Base-by-base conservation (phyloP, 1,140 invertebrate genomes). In the Maconellicoccus hirsutus region DNA sequence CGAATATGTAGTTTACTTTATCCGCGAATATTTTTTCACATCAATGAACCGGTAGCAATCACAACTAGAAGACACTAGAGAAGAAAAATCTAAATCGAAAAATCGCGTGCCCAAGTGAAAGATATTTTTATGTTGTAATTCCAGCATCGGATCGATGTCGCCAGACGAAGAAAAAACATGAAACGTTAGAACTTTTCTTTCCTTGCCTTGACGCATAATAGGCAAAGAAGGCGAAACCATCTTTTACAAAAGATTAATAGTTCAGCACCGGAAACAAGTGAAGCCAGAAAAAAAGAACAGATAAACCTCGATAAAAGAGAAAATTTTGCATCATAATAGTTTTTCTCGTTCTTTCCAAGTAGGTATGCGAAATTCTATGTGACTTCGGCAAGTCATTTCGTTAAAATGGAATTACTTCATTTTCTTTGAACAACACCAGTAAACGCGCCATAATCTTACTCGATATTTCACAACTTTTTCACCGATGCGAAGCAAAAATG, bases 181-280 rank as follows among this genome's bases (percentile, higher is more conserved):
- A 52, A 52, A 52, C 42, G 42, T 52, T 52, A 52, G 42, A 52
- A 52, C 42, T 19, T 52, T 19, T 19, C n/a, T 52, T 19, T 16
- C n/a, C 16, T 52, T 16, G n/a, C n/a, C 42, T 16, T 52, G n/a
- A 16, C 42, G n/a, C 12, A 52, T 14, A 14, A 3, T 14, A 14
- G 6, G 33, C 6, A 52, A 52, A 52, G 42, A 14, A 19, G 42
- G 42, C 42, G 42, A 52, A 52, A 52, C 42, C 42, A 52, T 19
- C 42, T 52, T 52, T 52, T 52, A 52, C 42, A 52, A 52, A 52
- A 52, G 42, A 52, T 52, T 52, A 52, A 52, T 52, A 52, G 42
- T 52, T 19, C 42, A 19, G n/a, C 42, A 52, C 42, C 42, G 42
- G 42, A 52, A 52, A 52, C 42, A 52, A 52, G 42, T 52, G 42